phyloP scores from a whole-genome alignment of 2,888 invertebrate species.

The Villa cingulata region DNA sequence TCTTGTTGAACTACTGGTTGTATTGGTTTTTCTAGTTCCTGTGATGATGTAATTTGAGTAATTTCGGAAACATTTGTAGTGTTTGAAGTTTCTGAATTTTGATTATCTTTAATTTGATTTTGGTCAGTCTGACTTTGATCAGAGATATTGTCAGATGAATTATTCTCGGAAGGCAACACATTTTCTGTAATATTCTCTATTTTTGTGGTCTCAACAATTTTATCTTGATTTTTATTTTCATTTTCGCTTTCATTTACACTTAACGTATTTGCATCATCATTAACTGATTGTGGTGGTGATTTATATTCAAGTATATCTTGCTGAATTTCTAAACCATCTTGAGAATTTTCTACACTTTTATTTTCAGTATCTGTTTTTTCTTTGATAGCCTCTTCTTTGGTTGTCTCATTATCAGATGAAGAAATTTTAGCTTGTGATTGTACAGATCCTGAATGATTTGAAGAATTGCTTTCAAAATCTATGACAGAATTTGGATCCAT shows the following conservation, averaged over 20 bases:
- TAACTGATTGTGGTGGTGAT: not conserved
- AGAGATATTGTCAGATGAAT: no score
- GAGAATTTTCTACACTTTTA: slow-evolving; percentile 7
- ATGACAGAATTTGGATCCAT: slow-evolving; percentile 4
- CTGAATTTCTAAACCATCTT: slow-evolving; percentile 9
- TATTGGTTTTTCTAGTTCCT: no score
- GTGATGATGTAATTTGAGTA: not conserved
- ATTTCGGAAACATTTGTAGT: not conserved
- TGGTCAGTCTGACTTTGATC: no score
- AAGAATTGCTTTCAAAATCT: slow-evolving; percentile 7
- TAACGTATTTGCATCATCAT: not conserved
- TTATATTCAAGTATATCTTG: slow-evolving; percentile 3
- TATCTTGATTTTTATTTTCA: not conserved
- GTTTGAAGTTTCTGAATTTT: not conserved
- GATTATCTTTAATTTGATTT: no score
- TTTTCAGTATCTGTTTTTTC: slow-evolving; percentile 3
- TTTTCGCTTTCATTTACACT: not conserved
- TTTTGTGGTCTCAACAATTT: no score
- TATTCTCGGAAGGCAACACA: no score
- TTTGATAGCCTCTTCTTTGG: slow-evolving; percentile 8
- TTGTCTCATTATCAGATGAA: slow-evolving; percentile 1
- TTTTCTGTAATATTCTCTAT: no score
- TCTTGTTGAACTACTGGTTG: not conserved
- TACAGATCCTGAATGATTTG: slow-evolving; percentile 2
- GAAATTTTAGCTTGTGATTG: not conserved